Evolutionary conservation across 2,113 vertebrate genomes (phyloP).

Genomic region (Hypomesus transpacificus): DNA sequence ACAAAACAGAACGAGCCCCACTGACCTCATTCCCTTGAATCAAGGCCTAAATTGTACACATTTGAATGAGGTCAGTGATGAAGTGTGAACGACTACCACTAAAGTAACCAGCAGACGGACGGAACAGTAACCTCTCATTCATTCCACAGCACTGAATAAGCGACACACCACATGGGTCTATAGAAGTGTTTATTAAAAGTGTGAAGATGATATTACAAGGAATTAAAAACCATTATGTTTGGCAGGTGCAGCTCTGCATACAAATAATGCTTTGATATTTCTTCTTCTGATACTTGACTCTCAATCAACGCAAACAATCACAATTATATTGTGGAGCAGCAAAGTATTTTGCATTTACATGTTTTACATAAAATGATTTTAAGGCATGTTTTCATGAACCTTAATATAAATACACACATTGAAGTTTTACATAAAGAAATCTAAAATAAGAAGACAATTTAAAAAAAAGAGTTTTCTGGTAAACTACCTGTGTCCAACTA

Average conservation of each 20-base stretch:
- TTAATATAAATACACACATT: too few species aligned
- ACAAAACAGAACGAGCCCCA: too few species aligned
- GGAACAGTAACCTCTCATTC: too few species aligned
- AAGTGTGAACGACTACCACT: too few species aligned
- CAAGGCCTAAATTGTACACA: too few species aligned
- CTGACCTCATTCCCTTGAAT: too few species aligned
- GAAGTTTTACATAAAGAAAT: too few species aligned
- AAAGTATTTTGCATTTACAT: not conserved
- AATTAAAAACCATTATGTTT: not conserved
- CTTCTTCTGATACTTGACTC: not conserved
- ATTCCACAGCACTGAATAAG: not conserved
- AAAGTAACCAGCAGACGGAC: too few species aligned
- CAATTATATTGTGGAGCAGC: not conserved
- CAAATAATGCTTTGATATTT: slow-evolving; percentile 1
- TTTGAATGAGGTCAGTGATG: too few species aligned
- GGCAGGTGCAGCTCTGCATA: not conserved
- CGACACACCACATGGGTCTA: not conserved
- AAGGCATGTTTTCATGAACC: too few species aligned
- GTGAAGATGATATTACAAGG: not conserved
- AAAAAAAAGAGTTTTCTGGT: not conserved
- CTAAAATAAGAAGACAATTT: too few species aligned
- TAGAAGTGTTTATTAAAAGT: slow-evolving; percentile 10
- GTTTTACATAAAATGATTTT: not conserved
- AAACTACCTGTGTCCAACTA: not conserved
- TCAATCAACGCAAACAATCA: not conserved